phyloP scores from a whole-genome alignment of 2,797 vertebrate species.

The Sebastes trivittatus region DNA sequence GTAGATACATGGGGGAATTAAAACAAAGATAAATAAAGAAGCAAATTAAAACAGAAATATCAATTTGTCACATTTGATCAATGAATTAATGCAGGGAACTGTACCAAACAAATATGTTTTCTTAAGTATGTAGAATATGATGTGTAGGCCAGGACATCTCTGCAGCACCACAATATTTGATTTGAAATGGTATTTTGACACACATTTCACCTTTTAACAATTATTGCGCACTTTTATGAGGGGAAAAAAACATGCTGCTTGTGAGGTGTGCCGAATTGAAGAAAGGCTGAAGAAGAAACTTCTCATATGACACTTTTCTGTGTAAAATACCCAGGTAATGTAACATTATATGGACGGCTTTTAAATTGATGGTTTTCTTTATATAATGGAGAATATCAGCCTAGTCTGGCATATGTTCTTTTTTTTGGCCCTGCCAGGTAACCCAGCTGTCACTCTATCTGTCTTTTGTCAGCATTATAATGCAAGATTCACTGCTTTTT shows the following conservation, averaged over 20 bases:
- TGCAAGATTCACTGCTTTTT: neutral
- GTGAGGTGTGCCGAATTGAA: neutral
- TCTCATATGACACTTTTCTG: rapidly evolving
- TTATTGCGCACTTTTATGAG: too few relatives aligned
- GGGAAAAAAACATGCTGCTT: neutral
- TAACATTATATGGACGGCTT: neutral
- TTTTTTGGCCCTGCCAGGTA: neutral
- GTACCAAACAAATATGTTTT: too few relatives aligned
- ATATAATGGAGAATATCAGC: neutral
- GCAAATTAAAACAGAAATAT: too few relatives aligned
- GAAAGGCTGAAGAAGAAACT: neutral
- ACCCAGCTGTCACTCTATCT: slow-evolving; percentile 35
- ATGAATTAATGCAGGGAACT: too few relatives aligned
- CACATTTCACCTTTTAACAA: too few relatives aligned
- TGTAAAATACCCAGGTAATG: neutral
- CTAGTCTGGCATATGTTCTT: slow-evolving; percentile 18
- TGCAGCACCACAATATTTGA: too few relatives aligned
- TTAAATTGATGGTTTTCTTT: neutral
- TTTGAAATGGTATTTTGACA: too few relatives aligned
- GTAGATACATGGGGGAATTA: too few relatives aligned
- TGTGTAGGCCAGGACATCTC: too few relatives aligned
- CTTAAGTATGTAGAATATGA: too few relatives aligned
- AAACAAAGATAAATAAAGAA: too few relatives aligned
- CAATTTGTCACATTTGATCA: too few relatives aligned
- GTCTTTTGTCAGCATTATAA: neutral